Base-by-base conservation (phyloP, 1,140 invertebrate species). In the Bicyclus anynana region DNA sequence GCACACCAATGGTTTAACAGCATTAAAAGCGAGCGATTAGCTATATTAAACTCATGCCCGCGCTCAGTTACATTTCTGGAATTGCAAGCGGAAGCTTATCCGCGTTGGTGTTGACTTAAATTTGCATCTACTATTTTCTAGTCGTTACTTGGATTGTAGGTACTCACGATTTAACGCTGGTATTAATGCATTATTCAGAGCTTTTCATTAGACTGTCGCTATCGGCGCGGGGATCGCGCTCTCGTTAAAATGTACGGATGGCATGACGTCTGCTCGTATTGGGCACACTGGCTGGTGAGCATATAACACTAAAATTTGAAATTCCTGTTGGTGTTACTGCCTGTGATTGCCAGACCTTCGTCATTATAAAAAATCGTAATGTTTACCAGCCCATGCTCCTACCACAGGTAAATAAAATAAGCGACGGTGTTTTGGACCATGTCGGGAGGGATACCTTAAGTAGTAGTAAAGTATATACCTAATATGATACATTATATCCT, bases 151-250 rank as follows among this genome's bases (percentile, higher is more conserved):
- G 74, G 77, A 84, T 84, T 79, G 84, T 80, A 68, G 72, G 80
- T 80, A 77, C 80, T 83, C 84, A 87, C 82, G 84, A 86, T 87
- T 87, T 86, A 87, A 87, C 82, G 82, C 84, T 78, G 68, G 80
- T 86, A 84, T 87, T 85, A 87, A 87, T 87, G 82, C 84, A 87
- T 87, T 87, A 85, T 87, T 87, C 84, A 87, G 74, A 77, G 73
- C 80, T 84, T 87, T 87, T 87, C 84, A 87, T 87, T 87, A 87
- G 77, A 61, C 73, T 77, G 74, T 83, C 72, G 67, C 71, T 87
- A 87, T 87, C 84, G 81, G 75, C 65, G 81, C 65, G 62, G 72
- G 59, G 69, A 87, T 87, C 82, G 78, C 78, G 72, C 80, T 82
- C 84, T 87, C 82, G 81, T 87, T 87, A 86, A 82, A 86, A 86